Evolutionary conservation across 2,113 vertebrate species (phyloP), one percentile per base, ranked within the genome.

Genomic region (Lota lota): DNA sequence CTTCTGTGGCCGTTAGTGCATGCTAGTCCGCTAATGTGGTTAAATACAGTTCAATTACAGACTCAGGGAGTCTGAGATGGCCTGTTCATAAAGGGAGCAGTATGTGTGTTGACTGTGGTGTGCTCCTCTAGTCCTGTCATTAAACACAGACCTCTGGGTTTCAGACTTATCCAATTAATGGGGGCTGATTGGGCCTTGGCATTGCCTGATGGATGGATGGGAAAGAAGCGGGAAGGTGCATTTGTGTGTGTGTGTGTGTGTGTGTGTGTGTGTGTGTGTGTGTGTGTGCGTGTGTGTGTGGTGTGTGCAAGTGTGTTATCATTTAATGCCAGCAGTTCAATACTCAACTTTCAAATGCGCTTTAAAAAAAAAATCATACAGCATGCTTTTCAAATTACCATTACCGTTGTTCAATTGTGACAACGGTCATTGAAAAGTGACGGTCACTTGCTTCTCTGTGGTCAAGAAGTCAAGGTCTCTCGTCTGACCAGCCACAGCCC

Each of bases 31-130:
- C 82, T 88, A 90, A 91, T 83, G 57, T 51, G 22, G 67, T 88
- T 90, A 87, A 89, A 88, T 88, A 87, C 83, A 77, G 83, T 89
- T 81, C 81, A 89, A 90, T 82, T 72, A 79, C 76, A 81, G 67
- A 36, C 78, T 84, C 78, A 80, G 83, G 85, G 85, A 88, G 85
- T 76, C 22, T 54, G 74, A 67, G 61, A 22, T 70, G 19, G 75
- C 69, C 68, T 53, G 61, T 78, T 68, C 22, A 88, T 85, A 87
- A 84, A 83, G 83, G 63, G 61, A 47, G 72, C 73, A 76, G 81
- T 87, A 78, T 90, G 70, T 78, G 73, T 72, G 63, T 67, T 83
- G 77, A 70, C 74, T 73, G 69, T 63, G 63, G 70, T 24, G 63
- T 7, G 4, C 60, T 75, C 67, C 64, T 63, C 75, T 53, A 77